Conservation (phyloP, 2,888 invertebrate species). For the Eupelmus urozonus region DNA sequence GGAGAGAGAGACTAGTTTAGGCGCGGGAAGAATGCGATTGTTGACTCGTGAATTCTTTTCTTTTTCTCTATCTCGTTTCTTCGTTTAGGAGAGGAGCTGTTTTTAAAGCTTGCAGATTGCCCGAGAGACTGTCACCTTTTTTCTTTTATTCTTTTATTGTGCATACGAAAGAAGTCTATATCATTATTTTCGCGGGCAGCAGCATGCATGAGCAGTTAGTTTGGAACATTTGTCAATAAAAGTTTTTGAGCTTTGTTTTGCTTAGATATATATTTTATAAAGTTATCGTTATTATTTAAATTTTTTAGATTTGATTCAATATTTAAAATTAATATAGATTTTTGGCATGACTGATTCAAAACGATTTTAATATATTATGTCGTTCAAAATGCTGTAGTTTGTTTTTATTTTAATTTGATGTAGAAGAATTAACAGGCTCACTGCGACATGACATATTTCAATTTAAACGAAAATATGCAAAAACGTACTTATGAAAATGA, state of each 20-base stretch:
- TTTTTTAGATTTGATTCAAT: too few relatives aligned
- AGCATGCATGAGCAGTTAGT: not conserved
- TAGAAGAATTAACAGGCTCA: too few relatives aligned
- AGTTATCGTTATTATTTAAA: too few relatives aligned
- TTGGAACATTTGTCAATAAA: not conserved
- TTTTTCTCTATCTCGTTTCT: constrained; percentile 24
- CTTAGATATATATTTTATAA: not conserved
- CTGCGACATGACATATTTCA: too few relatives aligned
- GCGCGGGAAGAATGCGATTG: constrained; percentile 58
- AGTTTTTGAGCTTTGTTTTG: not conserved
- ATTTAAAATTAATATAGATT: too few relatives aligned
- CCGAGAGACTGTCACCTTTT: constrained; percentile 24
- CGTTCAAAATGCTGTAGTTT: not conserved
- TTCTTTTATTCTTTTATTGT: not conserved
- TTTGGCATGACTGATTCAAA: too few relatives aligned
- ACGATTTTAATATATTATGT: too few relatives aligned
- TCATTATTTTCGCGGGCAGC: not conserved
- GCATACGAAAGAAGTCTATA: not conserved
- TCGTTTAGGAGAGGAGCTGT: not conserved
- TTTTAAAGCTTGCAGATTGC: not conserved
- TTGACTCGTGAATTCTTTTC: constrained; percentile 58
- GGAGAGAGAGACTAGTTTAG: constrained; percentile 52
- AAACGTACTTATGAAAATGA: too few relatives aligned
- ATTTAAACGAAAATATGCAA: too few relatives aligned
- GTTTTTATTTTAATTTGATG: not conserved